Base-by-base conservation (phyloP, 2,888 invertebrate species). In the Cheilosia vernalis region DNA sequence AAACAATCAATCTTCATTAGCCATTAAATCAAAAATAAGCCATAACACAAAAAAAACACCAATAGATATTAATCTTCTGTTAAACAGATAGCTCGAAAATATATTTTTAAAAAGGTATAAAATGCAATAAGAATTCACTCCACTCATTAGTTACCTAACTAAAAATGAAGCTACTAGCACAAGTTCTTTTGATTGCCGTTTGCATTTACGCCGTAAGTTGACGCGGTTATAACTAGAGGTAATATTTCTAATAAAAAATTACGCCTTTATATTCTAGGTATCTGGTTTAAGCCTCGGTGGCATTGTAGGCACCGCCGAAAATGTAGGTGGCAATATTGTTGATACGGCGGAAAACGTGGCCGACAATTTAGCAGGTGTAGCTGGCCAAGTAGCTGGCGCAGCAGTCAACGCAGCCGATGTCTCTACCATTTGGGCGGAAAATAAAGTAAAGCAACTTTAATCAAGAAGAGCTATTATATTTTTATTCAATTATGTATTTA, bases 101-200 rank as follows among this genome's bases (percentile, higher is more conserved):
- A 9, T 37, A 3, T 3, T 10, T 33, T 24, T 37, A 51, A 17
- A 17, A 13, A 13, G 4, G 53, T 67, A 67, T 67, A 67, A 67
- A 67, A 67, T 17, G 19, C 13, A 13, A 30, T 19, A 6, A n/a
- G n/a, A n/a, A n/a, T n/a, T 19, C 10, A 15, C 17, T n/a, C 1
- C 1, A 37, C 17, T 24, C 30, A 37, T 47, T n/a, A 69, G 56
- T 69, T 24, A 19, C n/a, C 5, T 15, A 19, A 24, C 5, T 15
- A 24, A 42, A 17, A 17, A 69, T 69, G 56, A 69, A 69, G 69
- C 6, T 69, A 47, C 17, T 69, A 10, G 56, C 13, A n/a, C 69
- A 69, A 69, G n/a, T 69, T 51, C 13, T 56, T 13, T 6, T 69
- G 21, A 21, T 69, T 10, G 69, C 69, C 47, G 17, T 58, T 56